Evolutionary conservation across 2,113 vertebrate species (phyloP).

Genomic region (Zosterops japonicus): DNA sequence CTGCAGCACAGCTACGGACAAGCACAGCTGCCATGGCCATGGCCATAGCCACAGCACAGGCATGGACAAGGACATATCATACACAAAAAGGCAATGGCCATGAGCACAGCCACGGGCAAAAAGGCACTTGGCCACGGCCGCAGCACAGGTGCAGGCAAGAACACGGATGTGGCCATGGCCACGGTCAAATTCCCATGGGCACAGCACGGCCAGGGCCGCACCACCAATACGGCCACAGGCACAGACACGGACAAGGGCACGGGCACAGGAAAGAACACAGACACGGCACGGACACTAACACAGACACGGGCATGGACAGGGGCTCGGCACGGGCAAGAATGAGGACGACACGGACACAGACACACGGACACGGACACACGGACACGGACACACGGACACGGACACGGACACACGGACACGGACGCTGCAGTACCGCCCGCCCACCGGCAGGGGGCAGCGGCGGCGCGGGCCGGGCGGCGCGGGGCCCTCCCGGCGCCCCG

Average conservation of each 20-base stretch:
- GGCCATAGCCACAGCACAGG: neutral
- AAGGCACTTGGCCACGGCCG: neutral
- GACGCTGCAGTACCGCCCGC: neutral
- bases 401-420: neutral
- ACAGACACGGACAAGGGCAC: neutral
- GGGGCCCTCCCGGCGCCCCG: neutral
- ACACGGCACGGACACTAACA: no score
- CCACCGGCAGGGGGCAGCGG: neutral
- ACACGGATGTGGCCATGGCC: neutral
- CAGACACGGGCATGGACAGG: neutral
- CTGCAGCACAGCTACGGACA: accelerated
- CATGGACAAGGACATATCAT: neutral
- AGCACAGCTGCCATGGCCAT: neutral
- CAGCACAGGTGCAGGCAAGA: neutral
- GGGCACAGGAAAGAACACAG: neutral
- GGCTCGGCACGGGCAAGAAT: neutral
- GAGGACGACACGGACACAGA: neutral
- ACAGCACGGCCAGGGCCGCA: neutral
- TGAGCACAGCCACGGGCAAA: neutral
- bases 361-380: no score
- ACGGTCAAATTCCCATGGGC: neutral
- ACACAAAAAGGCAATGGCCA: neutral
- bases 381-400: neutral
- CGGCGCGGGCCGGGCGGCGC: neutral
- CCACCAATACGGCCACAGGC: neutral